phyloP scores from a whole-genome alignment of 2,113 vertebrate genomes.

The Equus quagga region DNA sequence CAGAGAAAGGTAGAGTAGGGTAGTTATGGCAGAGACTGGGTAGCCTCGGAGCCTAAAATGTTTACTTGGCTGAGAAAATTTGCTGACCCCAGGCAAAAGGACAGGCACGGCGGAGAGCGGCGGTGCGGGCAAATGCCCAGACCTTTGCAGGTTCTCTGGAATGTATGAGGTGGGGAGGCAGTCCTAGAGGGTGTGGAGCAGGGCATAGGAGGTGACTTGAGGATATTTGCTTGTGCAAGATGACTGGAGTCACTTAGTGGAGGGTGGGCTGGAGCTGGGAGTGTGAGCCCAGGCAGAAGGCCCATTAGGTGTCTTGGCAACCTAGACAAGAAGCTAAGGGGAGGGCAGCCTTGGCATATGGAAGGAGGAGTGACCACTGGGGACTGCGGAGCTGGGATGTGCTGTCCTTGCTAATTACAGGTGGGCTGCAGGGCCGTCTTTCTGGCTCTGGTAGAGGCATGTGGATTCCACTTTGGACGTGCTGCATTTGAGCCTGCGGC shows the following conservation, averaged over 20 bases:
- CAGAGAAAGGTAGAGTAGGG: fast-evolving
- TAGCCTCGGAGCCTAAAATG: not conserved
- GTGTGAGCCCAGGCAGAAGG: not conserved
- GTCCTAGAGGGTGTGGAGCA: too few relatives aligned
- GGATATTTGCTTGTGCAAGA: too few relatives aligned
- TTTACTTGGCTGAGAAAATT: not conserved
- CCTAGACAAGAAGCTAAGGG: not conserved
- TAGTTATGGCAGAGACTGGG: not conserved
- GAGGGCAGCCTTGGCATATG: fast-evolving
- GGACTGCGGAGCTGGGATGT: not conserved
- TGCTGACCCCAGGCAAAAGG: too few relatives aligned
- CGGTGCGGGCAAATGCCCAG: not conserved
- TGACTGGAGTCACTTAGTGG: not conserved
- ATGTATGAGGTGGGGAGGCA: too few relatives aligned
- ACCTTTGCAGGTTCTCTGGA: not conserved
- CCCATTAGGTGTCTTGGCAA: not conserved
- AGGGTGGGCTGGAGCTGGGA: not conserved
- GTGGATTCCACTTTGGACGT: not conserved
- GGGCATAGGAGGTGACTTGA: not conserved
- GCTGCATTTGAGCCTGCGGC: not conserved
- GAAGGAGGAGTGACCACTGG: not conserved
- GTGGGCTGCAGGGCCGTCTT: not conserved
- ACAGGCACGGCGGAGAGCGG: not conserved
- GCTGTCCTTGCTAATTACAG: not conserved
- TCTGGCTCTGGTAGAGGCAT: not conserved